Base-by-base conservation (phyloP, 2,797 vertebrate species). In the Hybognathus amarus region DNA sequence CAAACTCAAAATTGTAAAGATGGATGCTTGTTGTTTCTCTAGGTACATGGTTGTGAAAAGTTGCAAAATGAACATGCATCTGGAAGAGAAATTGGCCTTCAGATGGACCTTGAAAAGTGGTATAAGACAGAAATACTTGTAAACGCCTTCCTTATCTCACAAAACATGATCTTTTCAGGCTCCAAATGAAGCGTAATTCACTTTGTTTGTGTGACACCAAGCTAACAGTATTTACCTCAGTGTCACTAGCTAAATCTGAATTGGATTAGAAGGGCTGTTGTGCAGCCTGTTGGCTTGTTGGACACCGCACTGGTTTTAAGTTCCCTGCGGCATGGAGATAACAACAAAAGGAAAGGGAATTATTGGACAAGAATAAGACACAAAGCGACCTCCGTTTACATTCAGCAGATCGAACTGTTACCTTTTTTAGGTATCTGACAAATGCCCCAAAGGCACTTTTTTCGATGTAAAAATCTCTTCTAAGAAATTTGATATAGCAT, bases 131-230 rank as follows among this genome's bases (percentile, higher is more conserved):
- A 13, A 69, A 70, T 47, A 50, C 38, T 24, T n/a, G 4, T 70
- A 70, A 45, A 77, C 12, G 2, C 20, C 56, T 63, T 24, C 7
- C 12, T 40, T 82, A 18, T 68, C 38, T 77, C 27, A 67, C 6
- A 5, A 61, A 80, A 24, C 22, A 15, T 67, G 61, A 27, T 66
- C 73, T 70, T 73, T 82, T 73, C 36, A 56, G 13, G 30, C 70
- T 71, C 79, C 69, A 81, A 84, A 88, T 93, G 90, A 91, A 88
- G 88, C 87, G 71, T 93, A 93, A 94, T 91, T 91, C 79, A 88
- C 92, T 95, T 92, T 92, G 79, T 18, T 82, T 18, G 85, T 76
- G 86, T 90, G 89, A 88, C 83, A 78, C 63, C 74, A 63, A 83
- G 40, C 40, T 69, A 83, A 83, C 76, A n/a, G 30, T 68, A 59